Evolutionary conservation across 2,888 invertebrate species (phyloP), one percentile per base, ranked within the genome.

Genomic region (Griposia aprilina): DNA sequence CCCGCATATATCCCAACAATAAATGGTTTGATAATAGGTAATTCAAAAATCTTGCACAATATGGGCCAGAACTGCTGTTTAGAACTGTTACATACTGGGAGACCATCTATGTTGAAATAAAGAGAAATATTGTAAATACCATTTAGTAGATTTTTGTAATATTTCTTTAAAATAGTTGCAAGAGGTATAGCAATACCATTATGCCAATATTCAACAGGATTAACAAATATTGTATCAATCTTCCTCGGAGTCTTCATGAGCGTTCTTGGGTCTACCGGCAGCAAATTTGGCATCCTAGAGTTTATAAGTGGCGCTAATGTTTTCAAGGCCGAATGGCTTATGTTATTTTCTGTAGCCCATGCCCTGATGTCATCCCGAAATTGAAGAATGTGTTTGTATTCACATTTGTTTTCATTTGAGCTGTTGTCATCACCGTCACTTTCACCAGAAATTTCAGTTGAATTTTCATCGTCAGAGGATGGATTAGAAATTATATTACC

Each of bases 41-140:
- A 59, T 59, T 59, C 59, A 59, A 59, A 59, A 59, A 59, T 59
- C 26, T 59, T 59, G 59, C 59, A 68, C 45, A 68, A 6, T 68
- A 68, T 68, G 10, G 68, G 68, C 68, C 68, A 68, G 20, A 68
- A 48, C 50, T 50, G 68, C 17, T 68, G 68, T 68, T 50, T 68
- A 7, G 66, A 66, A 41, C 66, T 41, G 62, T 66, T 66, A 41
- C 45, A 66, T 41, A 66, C 30, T 45, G 66, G 50, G 50, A 68
- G 52, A 68, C 68, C 59, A 59, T 26, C 59, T 59, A 59, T 59
- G 26, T 59, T 59, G 59, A 59, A 59, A 15, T 59, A 59, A 59
- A 59, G 26, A 7, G 26, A 59, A 59, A 59, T 26, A 55, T 55
- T 55, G 55, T 36, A 36, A 36, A 36, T 36, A 36, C 30, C 30